Base-by-base conservation (phyloP, 2,888 invertebrate genomes). In the Cordilura impudica region DNA sequence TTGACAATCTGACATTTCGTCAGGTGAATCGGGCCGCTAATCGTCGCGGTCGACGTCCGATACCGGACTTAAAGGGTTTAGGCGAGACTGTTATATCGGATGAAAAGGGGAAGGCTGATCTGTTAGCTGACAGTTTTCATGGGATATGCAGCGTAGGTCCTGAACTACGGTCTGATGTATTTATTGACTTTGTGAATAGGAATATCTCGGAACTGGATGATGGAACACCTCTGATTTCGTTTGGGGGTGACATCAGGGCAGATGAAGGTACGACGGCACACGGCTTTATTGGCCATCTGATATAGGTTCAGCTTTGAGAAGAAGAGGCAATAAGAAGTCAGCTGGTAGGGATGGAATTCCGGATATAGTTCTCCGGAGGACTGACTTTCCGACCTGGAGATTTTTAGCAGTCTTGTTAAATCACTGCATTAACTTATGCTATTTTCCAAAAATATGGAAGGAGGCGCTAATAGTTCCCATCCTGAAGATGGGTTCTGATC, bases 341-440 rank as follows among this genome's bases (percentile, higher is more conserved):
- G 7, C 18, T 16, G 19, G 53, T 1, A 8, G 4, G 2, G 66
- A 66, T 23, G 12, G 39, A 0, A 12, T 66, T 0, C 53, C 66
- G 4, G 66, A 66, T n/a, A 39, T 39, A 14, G 43, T 53, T 7
- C 4, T 54, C 7, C 53, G 10, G 8, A 39, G 12, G 7, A 51
- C 66, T 0, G 26, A 16, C 14, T 0, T 10, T 0, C 8, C 16
- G 4, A 19, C 29, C 4, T 45, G 39, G 53, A 2, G 0, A 12
- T 56, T 29, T 31, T 6, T 67, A 5, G 19, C 54, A 0, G 19
- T 56, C 2, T 4, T 54, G 2, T 29, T 67, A 3, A 67, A 67
- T 8, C 54, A 31, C 19, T 67, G 67, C n/a, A 14, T 56, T 0
- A 67, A 67, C 12, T 12, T 67, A 2, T 29, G 54, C 4, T 67